Evolutionary conservation across 1,140 invertebrate species (phyloP).

Genomic region (Artemia franciscana): DNA sequence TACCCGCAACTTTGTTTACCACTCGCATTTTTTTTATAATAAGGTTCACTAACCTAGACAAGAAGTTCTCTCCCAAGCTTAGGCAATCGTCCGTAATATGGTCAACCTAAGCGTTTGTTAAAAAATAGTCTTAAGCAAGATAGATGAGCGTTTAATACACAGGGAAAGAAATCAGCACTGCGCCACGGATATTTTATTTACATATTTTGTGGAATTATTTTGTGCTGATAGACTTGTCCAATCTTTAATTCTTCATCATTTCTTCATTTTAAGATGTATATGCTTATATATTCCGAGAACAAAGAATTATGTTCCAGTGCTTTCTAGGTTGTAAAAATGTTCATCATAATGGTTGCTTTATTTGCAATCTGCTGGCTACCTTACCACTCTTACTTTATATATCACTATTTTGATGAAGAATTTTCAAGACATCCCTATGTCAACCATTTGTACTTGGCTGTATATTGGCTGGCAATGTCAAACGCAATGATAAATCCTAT

Average conservation of each 20-base stretch:
- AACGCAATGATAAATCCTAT: slow-evolving; percentile 78
- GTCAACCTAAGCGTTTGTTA: too few relatives aligned
- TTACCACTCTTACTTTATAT: slow-evolving; percentile 67
- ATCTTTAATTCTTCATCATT: neutral
- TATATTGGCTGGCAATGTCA: slow-evolving; percentile 79
- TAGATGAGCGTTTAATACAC: too few relatives aligned
- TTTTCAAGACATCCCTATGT: slow-evolving; percentile 43
- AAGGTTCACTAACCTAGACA: too few relatives aligned
- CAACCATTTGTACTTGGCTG: slow-evolving; percentile 45
- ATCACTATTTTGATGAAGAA: slow-evolving; percentile 45
- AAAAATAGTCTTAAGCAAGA: too few relatives aligned
- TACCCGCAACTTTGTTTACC: too few relatives aligned
- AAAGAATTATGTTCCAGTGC: neutral
- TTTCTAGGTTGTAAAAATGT: slow-evolving; percentile 57
- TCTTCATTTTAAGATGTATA: neutral
- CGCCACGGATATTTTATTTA: neutral
- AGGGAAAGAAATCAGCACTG: too few relatives aligned
- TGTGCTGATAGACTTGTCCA: neutral
- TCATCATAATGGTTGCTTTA: slow-evolving; percentile 51
- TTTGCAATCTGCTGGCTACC: slow-evolving; percentile 74
- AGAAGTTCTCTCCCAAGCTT: too few relatives aligned
- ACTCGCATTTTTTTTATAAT: too few relatives aligned
- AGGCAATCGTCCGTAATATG: too few relatives aligned
- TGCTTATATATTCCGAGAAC: neutral
- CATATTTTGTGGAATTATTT: neutral